phyloP scores from a whole-genome alignment of 2,888 invertebrate species.

The Tetropium fuscum region DNA sequence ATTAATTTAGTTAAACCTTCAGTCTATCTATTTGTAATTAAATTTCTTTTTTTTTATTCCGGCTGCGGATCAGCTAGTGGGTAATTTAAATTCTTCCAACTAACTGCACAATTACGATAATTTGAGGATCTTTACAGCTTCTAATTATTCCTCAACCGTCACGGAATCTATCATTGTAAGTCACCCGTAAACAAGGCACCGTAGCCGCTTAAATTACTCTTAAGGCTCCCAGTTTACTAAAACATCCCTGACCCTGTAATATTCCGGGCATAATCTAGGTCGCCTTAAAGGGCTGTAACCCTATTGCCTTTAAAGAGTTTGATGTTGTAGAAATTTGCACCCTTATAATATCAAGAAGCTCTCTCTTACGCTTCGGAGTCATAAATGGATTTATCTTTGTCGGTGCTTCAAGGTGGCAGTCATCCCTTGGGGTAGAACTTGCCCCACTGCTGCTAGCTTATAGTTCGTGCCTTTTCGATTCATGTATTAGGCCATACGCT shows the following conservation, averaged over 20 bases:
- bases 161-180: no score
- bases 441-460: no score
- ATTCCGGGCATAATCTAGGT: conserved; percentile 22
- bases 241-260: conserved; percentile 20
- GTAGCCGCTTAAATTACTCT: conserved; percentile 21
- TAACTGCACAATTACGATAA: no score
- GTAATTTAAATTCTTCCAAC: no score
- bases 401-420: background rate
- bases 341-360: conserved; percentile 12
- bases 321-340: conserved; percentile 15
- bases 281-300: conserved; percentile 18
- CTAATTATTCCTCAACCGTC: no score
- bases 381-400: conserved; percentile 26
- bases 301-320: background rate
- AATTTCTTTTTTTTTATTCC: no score
- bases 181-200: conserved; percentile 19
- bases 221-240: conserved; percentile 14
- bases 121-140: no score
- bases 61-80: no score
- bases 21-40: no score
- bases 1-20: no score
- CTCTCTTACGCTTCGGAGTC: conserved; percentile 3
- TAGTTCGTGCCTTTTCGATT: no score
- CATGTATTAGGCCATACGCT: no score
- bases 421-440: conserved; percentile 6